A percentile compares a stretch with the other conserved stretches of the same genome.
These are phyloP conservation scores for Cheilosia grossa DNA, from an alignment of 2,888 invertebrate species.

Conservation along the genomic window DNA sequence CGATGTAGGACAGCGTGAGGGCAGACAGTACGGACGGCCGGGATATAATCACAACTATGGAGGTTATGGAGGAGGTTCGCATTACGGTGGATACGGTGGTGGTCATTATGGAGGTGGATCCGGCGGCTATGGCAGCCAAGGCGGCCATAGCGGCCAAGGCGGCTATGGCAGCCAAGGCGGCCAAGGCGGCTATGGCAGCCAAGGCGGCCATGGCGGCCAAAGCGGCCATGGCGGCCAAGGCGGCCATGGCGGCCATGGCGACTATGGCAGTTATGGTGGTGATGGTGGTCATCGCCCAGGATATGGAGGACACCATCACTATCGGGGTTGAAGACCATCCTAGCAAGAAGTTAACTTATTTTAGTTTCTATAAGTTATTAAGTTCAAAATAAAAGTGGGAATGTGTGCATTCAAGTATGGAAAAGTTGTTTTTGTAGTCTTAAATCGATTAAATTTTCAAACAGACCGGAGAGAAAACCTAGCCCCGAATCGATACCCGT, in stretches of 20 bases:
- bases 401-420: not conserved
- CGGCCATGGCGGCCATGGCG: constrained; percentile 22
- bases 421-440: too few relatives aligned
- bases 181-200: too few relatives aligned
- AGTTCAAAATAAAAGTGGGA: not conserved
- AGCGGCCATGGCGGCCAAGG: constrained; percentile 24
- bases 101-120: constrained; percentile 26
- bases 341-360: constrained; percentile 1
- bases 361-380: not conserved
- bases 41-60: constrained; percentile 30
- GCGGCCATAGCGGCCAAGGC: constrained; percentile 36
- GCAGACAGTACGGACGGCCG: constrained; percentile 17
- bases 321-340: not conserved
- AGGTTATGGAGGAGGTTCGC: constrained; percentile 19
- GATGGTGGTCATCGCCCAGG: not conserved
- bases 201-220: too few relatives aligned
- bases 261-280: too few relatives aligned
- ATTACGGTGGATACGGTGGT: constrained; percentile 42
- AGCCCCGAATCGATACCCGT: too few relatives aligned
- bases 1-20: constrained; percentile 27
- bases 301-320: not conserved
- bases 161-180: constrained; percentile 17
- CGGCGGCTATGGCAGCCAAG: too few relatives aligned
- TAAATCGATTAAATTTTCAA: too few relatives aligned
- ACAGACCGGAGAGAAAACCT: too few relatives aligned